Conservation (phyloP, 2,113 vertebrate species). For the Petromus typicus region DNA sequence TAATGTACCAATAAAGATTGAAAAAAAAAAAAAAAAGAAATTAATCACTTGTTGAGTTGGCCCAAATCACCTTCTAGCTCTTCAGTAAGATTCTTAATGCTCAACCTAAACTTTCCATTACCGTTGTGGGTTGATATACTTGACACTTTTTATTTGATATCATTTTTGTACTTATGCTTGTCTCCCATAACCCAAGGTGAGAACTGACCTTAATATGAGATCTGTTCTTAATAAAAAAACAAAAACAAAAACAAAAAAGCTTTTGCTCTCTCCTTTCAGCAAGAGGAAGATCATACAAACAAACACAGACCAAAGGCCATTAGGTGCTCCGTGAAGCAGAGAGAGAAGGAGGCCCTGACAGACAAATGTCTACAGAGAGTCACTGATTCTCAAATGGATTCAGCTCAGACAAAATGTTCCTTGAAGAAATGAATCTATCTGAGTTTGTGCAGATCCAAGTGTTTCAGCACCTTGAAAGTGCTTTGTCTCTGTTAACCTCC, state of each 20-base stretch:
- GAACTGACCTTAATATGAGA: neutral
- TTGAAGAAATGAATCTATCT: constrained; percentile 15
- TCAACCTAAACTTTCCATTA: neutral
- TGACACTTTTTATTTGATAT: neutral
- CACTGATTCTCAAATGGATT: neutral
- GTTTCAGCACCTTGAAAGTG: neutral
- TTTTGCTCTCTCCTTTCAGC: neutral
- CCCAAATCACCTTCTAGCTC: neutral
- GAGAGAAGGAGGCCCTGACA: neutral
- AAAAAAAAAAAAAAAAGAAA: too few species aligned
- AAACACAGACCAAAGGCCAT: neutral
- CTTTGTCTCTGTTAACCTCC: neutral
- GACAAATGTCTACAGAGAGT: neutral
- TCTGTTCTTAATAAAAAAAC: neutral
- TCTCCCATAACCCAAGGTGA: neutral
- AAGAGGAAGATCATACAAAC: neutral
- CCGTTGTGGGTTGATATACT: neutral
- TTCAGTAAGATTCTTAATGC: neutral
- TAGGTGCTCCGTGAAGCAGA: neutral
- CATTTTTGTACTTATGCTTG: neutral
- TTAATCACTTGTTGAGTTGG: neutral
- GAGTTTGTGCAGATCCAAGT: neutral
- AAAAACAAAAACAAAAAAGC: too few species aligned
- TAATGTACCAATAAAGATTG: too few species aligned
- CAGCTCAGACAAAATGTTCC: neutral